Conservation (phyloP, 1,140 invertebrate species). For the Micrasema longulum region DNA sequence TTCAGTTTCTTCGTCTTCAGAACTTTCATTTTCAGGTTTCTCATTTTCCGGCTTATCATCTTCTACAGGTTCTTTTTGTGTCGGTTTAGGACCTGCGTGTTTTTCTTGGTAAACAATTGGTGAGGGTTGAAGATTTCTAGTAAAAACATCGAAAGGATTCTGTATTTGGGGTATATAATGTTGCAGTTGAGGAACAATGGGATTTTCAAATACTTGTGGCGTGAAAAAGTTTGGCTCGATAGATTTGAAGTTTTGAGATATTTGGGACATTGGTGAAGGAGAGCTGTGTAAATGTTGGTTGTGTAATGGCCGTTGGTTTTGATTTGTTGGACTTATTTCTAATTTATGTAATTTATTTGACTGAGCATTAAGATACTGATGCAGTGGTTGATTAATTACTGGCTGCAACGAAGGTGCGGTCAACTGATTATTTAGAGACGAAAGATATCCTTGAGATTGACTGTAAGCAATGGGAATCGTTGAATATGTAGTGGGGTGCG, state of each 20-base stretch:
- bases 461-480: too few species aligned
- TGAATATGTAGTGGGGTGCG: too few species aligned
- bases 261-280: constrained; percentile 25
- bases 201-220: constrained; percentile 50
- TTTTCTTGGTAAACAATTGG: constrained; percentile 8
- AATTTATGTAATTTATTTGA: too few species aligned
- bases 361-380: too few species aligned
- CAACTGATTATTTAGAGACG: too few species aligned
- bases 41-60: constrained; percentile 60
- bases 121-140: constrained; percentile 21
- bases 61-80: constrained; percentile 45
- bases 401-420: too few species aligned
- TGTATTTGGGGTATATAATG: constrained; percentile 42
- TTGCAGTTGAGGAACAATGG: constrained; percentile 47
- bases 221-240: constrained; percentile 39
- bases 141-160: constrained; percentile 45
- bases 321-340: too few species aligned
- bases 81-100: constrained; percentile 8
- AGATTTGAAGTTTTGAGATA: constrained; percentile 33
- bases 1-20: constrained; percentile 59
- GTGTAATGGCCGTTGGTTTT: constrained; percentile 20
- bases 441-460: too few species aligned
- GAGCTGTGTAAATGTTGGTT: constrained; percentile 1
- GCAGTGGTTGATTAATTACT: neutral
- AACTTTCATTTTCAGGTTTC: constrained; percentile 57